These are phyloP conservation scores for Pluvianellus socialis DNA, from an alignment of 2,113 vertebrate genomes.

Conservation along the genomic window DNA sequence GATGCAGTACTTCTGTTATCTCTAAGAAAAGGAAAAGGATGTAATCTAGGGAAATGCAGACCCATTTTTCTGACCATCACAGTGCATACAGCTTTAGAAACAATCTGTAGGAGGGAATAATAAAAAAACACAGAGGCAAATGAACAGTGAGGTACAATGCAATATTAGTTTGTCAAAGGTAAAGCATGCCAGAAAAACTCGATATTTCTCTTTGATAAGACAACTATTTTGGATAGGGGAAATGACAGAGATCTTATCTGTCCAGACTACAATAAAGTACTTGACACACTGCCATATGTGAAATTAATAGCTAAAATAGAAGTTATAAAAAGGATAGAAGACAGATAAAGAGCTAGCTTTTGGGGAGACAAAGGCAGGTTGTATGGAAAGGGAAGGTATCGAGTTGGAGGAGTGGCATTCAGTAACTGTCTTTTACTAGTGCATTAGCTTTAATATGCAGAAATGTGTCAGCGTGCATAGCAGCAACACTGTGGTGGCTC, in stretches of 20 bases:
- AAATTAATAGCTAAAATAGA: constrained; percentile 3
- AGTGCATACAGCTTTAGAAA: not conserved
- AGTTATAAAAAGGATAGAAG: not conserved
- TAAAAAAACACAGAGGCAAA: not conserved
- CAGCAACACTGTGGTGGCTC: not conserved
- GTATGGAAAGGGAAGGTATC: not conserved
- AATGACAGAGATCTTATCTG: not conserved
- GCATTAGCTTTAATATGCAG: not conserved
- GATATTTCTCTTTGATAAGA: not conserved
- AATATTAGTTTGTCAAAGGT: not conserved
- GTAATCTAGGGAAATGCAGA: constrained; percentile 39
- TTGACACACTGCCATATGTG: not conserved
- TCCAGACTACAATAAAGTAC: not conserved
- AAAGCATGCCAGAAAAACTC: not conserved
- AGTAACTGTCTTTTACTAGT: not conserved
- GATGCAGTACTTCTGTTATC: constrained; percentile 1
- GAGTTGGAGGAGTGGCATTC: not conserved
- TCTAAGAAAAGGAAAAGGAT: constrained; percentile 15
- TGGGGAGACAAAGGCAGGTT: not conserved
- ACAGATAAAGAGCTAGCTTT: not conserved
- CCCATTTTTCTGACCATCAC: not conserved
- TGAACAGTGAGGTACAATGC: not conserved
- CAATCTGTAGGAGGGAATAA: not conserved
- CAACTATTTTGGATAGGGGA: not conserved
- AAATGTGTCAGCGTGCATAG: not conserved